Base-by-base conservation (phyloP, 2,888 invertebrate genomes). In the Hyposoter dolosus region DNA sequence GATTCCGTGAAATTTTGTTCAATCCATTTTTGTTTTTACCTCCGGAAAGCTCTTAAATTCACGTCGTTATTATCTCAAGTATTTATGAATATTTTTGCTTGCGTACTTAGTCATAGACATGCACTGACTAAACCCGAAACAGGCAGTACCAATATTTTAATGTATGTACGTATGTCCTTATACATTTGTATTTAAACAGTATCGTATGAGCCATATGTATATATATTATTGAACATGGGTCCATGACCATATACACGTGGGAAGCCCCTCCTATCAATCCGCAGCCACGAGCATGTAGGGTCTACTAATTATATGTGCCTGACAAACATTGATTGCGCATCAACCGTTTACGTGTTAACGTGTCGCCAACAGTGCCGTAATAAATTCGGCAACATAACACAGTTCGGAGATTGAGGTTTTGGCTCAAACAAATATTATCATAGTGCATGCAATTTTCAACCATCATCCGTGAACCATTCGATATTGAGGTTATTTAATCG, bases 251-350 rank as follows among this genome's bases (percentile, higher is more conserved):
- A 19, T 65, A 43, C 60, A 63, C 69, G 56, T 50, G 32, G 35
- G 3, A 53, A 63, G 45, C 60, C 45, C 65, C 65, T 69, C 65
- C 82, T 84, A 63, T 77, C 66, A 68, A 71, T 65, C 50, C 28
- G 68, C 68, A 72, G 66, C 82, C 66, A 53, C 63, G 75, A 43
- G 71, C 83, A 53, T 75, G 82, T 60, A 82, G 68, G 60, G 60
- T 78, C 81, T 65, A 69, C 84, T 88, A 88, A 88, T 88, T 86
- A 84, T 85, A 80, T 85, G 83, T 83, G 80, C 83, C 83, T 74
- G 77, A 82, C 86, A 82, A 85, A 85, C 80, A 84, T 84, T 81
- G 84, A 80, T 80, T 77, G 84, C 71, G 65, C 84, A 84, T 88
- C 78, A 83, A 83, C 69, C 84, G 65, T 78, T 81, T 81, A 60